Conservation (phyloP, 2,888 invertebrate species). For the Camptogramma bilineatum region DNA sequence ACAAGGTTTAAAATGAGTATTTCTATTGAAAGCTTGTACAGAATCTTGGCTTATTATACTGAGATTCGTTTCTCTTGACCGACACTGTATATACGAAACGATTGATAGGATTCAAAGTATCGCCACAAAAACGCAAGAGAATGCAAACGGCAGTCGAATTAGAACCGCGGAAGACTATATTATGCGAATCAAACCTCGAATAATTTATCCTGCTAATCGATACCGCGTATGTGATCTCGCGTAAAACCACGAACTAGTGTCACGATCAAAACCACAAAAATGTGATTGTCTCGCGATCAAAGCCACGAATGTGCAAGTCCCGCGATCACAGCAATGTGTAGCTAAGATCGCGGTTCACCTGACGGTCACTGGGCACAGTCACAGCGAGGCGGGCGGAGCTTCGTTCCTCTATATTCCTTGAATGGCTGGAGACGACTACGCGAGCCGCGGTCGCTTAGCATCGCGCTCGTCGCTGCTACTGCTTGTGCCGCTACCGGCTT, state of each 20-base stretch:
- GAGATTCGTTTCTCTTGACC: slow-evolving; percentile 13
- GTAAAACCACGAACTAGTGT: slow-evolving; percentile 5
- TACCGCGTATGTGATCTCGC: slow-evolving; percentile 13
- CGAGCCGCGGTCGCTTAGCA: slow-evolving; percentile 90
- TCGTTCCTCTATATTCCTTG: slow-evolving; percentile 71
- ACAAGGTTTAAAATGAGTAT: slow-evolving; percentile 9
- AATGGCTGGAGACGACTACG: slow-evolving; percentile 84
- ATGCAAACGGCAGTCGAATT: slow-evolving; percentile 5
- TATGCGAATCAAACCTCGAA: not conserved
- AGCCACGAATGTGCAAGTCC: slow-evolving; percentile 9
- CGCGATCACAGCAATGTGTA: slow-evolving; percentile 13
- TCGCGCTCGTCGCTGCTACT: slow-evolving; percentile 77
- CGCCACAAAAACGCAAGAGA: slow-evolving; percentile 8
- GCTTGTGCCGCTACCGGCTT: slow-evolving; percentile 66
- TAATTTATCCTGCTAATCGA: slow-evolving; percentile 4
- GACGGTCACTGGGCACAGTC: slow-evolving; percentile 63
- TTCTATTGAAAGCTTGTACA: slow-evolving; percentile 4
- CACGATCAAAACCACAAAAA: slow-evolving; percentile 1
- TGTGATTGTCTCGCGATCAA: slow-evolving; percentile 13
- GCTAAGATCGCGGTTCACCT: slow-evolving; percentile 19
- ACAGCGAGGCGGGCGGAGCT: slow-evolving; percentile 58
- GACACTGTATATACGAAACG: slow-evolving; percentile 3
- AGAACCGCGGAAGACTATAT: slow-evolving; percentile 6
- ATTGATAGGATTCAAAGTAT: slow-evolving; percentile 2
- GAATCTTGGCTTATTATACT: slow-evolving; percentile 4